Evolutionary conservation across 2,113 vertebrate species (phyloP).

Genomic region (Martes martes): DNA sequence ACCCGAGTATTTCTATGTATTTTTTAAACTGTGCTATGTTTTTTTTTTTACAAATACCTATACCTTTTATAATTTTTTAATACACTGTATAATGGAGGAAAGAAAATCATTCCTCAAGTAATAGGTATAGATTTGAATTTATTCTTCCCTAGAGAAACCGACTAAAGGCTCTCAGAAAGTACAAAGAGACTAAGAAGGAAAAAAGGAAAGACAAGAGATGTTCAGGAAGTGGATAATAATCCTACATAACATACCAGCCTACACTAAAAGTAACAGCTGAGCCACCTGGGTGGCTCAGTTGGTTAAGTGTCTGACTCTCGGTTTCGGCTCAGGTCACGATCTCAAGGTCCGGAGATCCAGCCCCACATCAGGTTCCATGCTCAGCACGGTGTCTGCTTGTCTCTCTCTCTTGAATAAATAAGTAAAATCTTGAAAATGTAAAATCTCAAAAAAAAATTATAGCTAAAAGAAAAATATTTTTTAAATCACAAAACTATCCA

Average conservation of each 20-base stretch:
- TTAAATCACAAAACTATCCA: neutral
- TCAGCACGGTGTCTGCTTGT: neutral
- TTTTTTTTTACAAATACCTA: neutral
- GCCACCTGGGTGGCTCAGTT: neutral
- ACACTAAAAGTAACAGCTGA: neutral
- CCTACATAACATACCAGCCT: neutral
- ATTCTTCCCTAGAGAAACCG: neutral
- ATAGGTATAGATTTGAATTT: neutral
- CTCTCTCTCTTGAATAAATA: neutral
- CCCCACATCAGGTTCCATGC: neutral
- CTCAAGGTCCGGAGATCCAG: neutral
- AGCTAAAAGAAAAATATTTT: neutral
- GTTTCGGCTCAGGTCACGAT: neutral
- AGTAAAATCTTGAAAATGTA: neutral
- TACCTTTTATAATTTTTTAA: neutral
- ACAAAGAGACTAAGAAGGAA: neutral
- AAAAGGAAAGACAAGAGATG: neutral
- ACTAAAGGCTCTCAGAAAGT: neutral
- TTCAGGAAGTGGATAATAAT: neutral
- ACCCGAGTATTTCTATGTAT: neutral
- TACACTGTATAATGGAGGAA: neutral
- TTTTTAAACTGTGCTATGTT: neutral
- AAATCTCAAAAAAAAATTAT: neutral
- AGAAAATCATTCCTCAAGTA: neutral
- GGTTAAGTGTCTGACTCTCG: no score